phyloP scores from a whole-genome alignment of 2,113 vertebrate genomes.

The Neodon shergylaensis region DNA sequence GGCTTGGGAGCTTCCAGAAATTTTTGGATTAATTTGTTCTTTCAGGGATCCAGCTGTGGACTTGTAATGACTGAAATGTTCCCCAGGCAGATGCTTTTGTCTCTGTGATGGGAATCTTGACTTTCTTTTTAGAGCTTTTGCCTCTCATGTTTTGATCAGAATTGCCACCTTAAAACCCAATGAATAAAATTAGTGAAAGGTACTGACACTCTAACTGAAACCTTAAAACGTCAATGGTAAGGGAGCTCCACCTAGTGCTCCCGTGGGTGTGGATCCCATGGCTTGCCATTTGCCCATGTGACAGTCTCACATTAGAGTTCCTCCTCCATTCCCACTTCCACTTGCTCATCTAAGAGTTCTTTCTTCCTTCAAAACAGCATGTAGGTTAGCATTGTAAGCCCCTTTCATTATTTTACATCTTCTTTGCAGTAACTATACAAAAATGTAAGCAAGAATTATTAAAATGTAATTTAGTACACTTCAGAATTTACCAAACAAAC shows the following conservation, averaged over 20 bases:
- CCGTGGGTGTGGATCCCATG: fast-evolving
- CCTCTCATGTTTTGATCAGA: not conserved
- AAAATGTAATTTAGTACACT: not conserved
- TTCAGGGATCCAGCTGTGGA: not conserved
- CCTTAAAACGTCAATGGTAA: not conserved
- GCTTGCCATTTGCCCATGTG: fast-evolving
- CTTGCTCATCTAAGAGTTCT: not conserved
- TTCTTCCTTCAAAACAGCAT: not conserved
- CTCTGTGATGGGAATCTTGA: not conserved
- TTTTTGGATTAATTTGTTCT: not conserved
- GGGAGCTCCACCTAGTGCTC: not conserved
- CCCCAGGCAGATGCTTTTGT: not conserved
- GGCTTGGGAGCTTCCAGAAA: not conserved
- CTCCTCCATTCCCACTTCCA: not conserved
- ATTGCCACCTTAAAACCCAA: not conserved
- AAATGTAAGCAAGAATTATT: not conserved
- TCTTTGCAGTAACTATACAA: not conserved
- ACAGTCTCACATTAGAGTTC: not conserved
- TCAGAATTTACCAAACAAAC: not conserved
- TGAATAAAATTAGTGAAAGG: not conserved
- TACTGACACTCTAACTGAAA: not conserved
- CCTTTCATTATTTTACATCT: not conserved
- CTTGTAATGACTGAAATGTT: not conserved
- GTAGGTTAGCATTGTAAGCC: not conserved
- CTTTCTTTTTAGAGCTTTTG: not conserved